Evolutionary conservation across 2,888 invertebrate species (phyloP), one percentile per base, ranked within the genome.

Genomic region (Heteromyza rotundicornis): DNA sequence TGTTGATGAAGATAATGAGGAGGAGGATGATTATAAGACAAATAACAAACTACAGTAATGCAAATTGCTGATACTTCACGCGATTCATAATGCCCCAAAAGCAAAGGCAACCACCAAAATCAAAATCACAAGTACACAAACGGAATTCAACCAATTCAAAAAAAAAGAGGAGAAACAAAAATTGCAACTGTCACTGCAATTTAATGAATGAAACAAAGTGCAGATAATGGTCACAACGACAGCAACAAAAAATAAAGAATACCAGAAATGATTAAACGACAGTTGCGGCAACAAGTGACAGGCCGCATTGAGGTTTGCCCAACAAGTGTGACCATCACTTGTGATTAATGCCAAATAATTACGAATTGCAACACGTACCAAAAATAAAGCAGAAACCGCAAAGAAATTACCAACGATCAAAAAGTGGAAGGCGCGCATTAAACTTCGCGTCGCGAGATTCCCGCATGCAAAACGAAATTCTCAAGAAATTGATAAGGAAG

Each of bases 361-460:
- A n/a, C 40, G 40, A 7, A 40, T 40, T 40, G 40, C 40, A 40
- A n/a, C 40, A 40, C 40, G 40, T 40, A 14, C 12, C 19, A 36
- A 7, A 54, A 50, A 3, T 47, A 35, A n/a, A n/a, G n/a, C n/a
- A n/a, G n/a, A n/a, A n/a, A 35, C n/a, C 16, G 5, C 32, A 32
- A 40, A 23, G 17, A 55, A 44, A 58, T 23, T 22, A 20, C 40
- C 32, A 53, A 17, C 49, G 36, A 20, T 19, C 12, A 59, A 44
- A 59, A 44, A 10, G 2, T 27, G 32, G 57, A 57, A 49, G 32
- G 47, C 47, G 14, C 47, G 47, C 20, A 47, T 47, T 47, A n/a
- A 40, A 40, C 16, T n/a, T 32, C 7, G 5, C 32, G 32, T 32
- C 14, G 19, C 20, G 47, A 19, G 20, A n/a, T n/a, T n/a, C n/a